Percentiles rank a stretch among this genome's conserved stretches.
phyloP scores from a whole-genome alignment of 1,140 invertebrate species.

The Myzus persicae region DNA sequence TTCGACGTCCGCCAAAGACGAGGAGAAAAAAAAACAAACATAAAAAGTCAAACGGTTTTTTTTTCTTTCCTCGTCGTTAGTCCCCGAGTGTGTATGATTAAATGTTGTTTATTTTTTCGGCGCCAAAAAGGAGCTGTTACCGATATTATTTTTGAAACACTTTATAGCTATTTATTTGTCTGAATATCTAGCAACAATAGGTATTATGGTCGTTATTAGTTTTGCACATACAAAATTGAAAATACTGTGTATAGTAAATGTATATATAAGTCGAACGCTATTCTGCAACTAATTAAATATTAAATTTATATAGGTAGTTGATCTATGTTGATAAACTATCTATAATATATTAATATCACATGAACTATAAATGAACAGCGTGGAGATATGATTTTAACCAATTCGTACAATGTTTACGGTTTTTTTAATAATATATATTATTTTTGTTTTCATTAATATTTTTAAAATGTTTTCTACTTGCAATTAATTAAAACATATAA shows the following conservation, averaged over 20 bases:
- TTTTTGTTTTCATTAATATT: not conserved
- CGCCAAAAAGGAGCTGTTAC: not conserved
- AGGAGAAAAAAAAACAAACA: not conserved
- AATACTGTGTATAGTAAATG: not conserved
- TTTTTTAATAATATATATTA: not conserved
- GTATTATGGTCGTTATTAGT: not conserved
- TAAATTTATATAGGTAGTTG: not conserved
- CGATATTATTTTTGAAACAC: not conserved
- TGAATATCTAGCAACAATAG: not conserved
- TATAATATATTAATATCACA: no score
- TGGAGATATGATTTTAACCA: not conserved
- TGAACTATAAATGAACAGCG: no score
- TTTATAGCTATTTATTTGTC: not conserved
- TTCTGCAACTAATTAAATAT: not conserved
- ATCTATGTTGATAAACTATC: not conserved
- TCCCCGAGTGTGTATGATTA: not conserved
- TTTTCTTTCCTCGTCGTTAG: not conserved
- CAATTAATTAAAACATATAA: not conserved
- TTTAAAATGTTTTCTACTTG: not conserved
- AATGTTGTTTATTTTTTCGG: not conserved
- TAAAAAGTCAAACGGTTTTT: not conserved
- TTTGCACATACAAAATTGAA: no score
- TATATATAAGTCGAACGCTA: not conserved
- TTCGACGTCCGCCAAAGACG: conserved; percentile 13
- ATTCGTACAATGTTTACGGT: not conserved